Conservation (phyloP, 2,888 invertebrate genomes). For the Mythimna pallens region DNA sequence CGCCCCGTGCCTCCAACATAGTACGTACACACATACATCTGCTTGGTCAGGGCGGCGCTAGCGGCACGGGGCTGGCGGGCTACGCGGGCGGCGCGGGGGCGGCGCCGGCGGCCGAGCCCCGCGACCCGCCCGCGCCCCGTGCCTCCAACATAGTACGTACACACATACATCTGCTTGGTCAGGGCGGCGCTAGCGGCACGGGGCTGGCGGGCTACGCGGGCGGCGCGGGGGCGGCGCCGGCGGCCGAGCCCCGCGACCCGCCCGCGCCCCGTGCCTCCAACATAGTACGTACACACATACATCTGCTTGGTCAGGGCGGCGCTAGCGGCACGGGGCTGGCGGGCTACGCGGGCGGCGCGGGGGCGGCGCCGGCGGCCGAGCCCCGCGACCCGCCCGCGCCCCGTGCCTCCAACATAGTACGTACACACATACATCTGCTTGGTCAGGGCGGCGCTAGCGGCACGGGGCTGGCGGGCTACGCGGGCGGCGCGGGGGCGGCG, state of each 20-base stretch:
- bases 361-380: too few relatives aligned
- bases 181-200: too few relatives aligned
- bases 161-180: not conserved
- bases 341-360: too few relatives aligned
- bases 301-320: too few relatives aligned
- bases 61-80: slow-evolving; percentile 46
- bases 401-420: too few relatives aligned
- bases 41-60: too few relatives aligned
- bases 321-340: too few relatives aligned
- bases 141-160: slow-evolving; percentile 76
- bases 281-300: slow-evolving; percentile 71
- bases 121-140: slow-evolving; percentile 61
- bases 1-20: slow-evolving; percentile 72
- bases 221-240: slow-evolving; percentile 49
- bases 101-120: slow-evolving; percentile 39
- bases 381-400: too few relatives aligned
- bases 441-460: not conserved
- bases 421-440: too few relatives aligned
- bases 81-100: slow-evolving; percentile 53
- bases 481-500: slow-evolving; percentile 50
- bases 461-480: slow-evolving; percentile 50
- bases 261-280: slow-evolving; percentile 69
- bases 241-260: slow-evolving; percentile 39
- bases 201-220: slow-evolving; percentile 47
- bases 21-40: slow-evolving; percentile 67